These are phyloP conservation scores for Spongilla lacustris DNA, from an alignment of 37 sponge, comb jelly and placozoan species.

Conservation along the genomic window DNA sequence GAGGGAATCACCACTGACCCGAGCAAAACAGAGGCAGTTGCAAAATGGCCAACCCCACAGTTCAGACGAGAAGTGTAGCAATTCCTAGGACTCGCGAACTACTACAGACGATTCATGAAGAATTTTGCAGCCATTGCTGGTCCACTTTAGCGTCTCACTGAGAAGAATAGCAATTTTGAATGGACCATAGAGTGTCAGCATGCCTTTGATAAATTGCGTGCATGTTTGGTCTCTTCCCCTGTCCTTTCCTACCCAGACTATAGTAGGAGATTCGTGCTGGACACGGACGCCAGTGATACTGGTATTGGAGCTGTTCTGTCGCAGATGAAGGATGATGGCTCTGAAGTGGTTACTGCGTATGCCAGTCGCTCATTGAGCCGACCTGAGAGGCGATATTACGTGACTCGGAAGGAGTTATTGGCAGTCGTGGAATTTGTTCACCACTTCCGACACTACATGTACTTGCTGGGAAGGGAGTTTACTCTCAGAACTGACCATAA, in stretches of 20 bases:
- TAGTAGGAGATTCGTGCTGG: neutral
- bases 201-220: neutral
- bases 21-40: too few relatives aligned
- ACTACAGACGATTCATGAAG: slow-evolving; percentile 7
- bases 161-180: neutral
- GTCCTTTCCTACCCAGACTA: neutral
- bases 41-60: too few relatives aligned
- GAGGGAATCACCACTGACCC: too few relatives aligned
- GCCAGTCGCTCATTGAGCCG: neutral
- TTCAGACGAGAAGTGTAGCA: slow-evolving; percentile 5
- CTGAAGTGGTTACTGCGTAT: neutral
- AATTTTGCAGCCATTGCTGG: slow-evolving; percentile 22
- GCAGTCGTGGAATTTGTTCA: neutral
- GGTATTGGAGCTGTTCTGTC: neutral
- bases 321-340: neutral
- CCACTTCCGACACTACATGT: too few relatives aligned
- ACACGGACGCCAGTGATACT: slow-evolving; percentile 7
- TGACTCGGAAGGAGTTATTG: too few relatives aligned
- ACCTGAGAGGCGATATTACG: neutral
- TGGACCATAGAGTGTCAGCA: slow-evolving; percentile 8
- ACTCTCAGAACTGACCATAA: slow-evolving; percentile 17
- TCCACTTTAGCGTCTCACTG: slow-evolving; percentile 21
- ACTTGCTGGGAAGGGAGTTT: slow-evolving; percentile 4
- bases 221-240: neutral
- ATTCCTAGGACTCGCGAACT: slow-evolving; percentile 15